Base-by-base conservation (phyloP, 2,888 invertebrate species). In the Zootermopsis nevadensis region DNA sequence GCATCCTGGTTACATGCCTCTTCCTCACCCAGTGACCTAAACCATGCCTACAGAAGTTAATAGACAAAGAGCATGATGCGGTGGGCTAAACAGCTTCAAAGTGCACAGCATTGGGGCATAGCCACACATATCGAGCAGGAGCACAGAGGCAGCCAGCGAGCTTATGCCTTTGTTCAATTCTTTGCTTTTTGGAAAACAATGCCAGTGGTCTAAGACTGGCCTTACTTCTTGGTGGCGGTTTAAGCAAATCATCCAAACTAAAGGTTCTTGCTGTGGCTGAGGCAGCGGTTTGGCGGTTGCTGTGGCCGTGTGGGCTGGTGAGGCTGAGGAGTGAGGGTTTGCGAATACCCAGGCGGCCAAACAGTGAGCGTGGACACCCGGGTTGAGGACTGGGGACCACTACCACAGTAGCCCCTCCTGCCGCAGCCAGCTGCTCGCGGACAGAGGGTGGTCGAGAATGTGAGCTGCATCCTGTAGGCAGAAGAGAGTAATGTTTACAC, bases 201-300 rank as follows among this genome's bases (percentile, higher is more conserved):
- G 27, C 66, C 79, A n/a, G 55, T 33, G 55, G 55, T 77, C 31
- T 77, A 77, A 35, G 79, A 79, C 79, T 72, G 82, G 90, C 93
- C 94, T 94, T 95, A 94, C 94, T 94, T 94, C 94, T 93, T 90
- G 93, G 93, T 91, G 93, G 93, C 91, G 94, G 94, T 92, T 94
- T 94, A 92, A 95, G 94, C 91, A 95, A 94, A 94, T 95, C 95
- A 93, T 95, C 95, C 93, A 95, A 93, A 93, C 95, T 95, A 93
- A 95, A 95, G 90, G 95, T 95, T 92, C 95, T 93, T 90, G 94
- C 94, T 90, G 94, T 93, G 88, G 93, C 91, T 90, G 93, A 93
- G 87, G 91, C 90, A 66, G 79, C 60, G 79, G 79, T 79, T 87
- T 90, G 84, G 86, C 87, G 87, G 88, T 89, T 88, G 89, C 87